Evolutionary conservation across 2,113 vertebrate genomes (phyloP), one percentile per base, ranked within the genome.

Genomic region (Xenopus laevis): DNA sequence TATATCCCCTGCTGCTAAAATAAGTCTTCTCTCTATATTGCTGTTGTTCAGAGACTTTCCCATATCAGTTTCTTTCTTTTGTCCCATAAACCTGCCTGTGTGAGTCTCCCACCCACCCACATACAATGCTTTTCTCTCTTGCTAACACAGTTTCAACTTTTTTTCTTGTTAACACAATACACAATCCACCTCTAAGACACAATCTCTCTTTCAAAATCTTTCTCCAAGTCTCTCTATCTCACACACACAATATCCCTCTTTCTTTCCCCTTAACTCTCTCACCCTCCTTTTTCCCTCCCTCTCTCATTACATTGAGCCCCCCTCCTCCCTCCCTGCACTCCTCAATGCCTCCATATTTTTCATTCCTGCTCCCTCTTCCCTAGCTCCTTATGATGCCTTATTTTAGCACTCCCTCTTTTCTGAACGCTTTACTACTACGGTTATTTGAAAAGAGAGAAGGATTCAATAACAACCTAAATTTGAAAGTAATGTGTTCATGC

Each of bases 401-500:
- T 50, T 61, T 45, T 30, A 12, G 45, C 53, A 57, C 40, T 27
- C 33, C 65, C 65, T 68, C 65, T 66, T 23, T 67, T 45, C 52
- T 61, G n/a, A 20, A 33, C 40, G 16, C 67, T 68, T 68, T 17
- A 21, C 45, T 68, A 74, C 68, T 67, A 60, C 58, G 72, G 70
- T 71, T 71, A 62, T 57, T 71, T 50, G 17, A 50, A 50, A 50
- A 68, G 33, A 58, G 52, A 59, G 60, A 50, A 21, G 16, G 58
- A 45, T 64, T 64, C 18, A 76, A 76, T 76, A 76, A 76, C 72
- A 75, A 68, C 27, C 9, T 30, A 69, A 63, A 76, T 45, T 70
- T 76, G 74, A 76, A 76, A 76, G 74, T 70, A 57, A 69, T 69
- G 74, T 64, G 27, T 76, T 76, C 74, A 76, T 76, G 30, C 47